A percentile compares a stretch with the other conserved stretches of the same genome.
Evolutionary conservation across 2,113 vertebrate genomes (phyloP).

Genomic region (Scolopax mira): DNA sequence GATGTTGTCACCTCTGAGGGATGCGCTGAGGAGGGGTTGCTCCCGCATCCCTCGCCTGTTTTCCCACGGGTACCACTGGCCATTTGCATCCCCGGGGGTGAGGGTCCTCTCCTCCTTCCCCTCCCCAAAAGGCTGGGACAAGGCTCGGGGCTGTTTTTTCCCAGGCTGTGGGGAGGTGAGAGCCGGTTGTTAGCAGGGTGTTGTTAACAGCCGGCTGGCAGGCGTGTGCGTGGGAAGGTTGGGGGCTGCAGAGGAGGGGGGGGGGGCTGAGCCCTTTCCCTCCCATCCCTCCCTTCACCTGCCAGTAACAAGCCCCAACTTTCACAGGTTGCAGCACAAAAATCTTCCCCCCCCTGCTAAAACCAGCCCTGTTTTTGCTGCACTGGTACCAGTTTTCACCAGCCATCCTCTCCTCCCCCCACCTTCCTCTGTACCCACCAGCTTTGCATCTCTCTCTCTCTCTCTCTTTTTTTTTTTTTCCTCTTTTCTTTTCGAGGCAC

Average conservation of each 20-base stretch:
- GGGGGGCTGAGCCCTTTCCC: not conserved
- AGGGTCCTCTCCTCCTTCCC: not conserved
- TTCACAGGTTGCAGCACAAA: not conserved
- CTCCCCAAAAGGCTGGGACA: not conserved
- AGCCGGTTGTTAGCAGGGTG: constrained; percentile 46
- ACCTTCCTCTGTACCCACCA: not conserved
- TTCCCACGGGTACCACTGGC: constrained; percentile 41
- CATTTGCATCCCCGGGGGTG: not conserved
- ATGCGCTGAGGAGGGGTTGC: not conserved
- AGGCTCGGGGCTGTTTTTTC: constrained; percentile 26
- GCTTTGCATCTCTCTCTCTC: not conserved
- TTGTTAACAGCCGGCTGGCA: constrained; percentile 31
- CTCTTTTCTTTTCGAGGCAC: not conserved
- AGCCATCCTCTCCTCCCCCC: not conserved
- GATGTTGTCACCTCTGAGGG: not conserved
- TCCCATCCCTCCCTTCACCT: not conserved
- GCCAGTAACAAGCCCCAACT: not conserved
- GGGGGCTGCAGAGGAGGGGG: not conserved
- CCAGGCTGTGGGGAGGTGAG: constrained; percentile 47
- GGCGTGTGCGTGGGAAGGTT: constrained; percentile 54
- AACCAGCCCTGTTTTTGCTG: not conserved
- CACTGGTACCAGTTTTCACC: not conserved
- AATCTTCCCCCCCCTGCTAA: not conserved
- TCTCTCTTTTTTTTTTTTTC: not conserved
- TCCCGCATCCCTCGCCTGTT: not conserved